Evolutionary conservation across 2,113 vertebrate species (phyloP), one percentile per base, ranked within the genome.

Genomic region (Zosterops lateralis): DNA sequence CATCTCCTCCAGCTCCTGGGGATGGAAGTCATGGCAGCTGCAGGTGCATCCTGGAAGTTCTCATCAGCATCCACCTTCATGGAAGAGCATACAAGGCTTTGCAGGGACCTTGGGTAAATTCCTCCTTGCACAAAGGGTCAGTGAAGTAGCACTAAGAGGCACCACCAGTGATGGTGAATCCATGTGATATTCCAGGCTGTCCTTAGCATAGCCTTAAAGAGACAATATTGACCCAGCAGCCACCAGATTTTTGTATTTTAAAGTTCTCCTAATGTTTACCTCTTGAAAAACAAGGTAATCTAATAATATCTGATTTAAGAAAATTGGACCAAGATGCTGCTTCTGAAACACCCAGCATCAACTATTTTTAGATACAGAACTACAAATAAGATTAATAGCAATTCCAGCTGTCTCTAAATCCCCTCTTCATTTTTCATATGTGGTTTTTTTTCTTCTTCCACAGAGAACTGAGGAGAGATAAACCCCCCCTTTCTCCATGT

Each of bases 11-110:
- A 98, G 96, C 16, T 71, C 70, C 95, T 97, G 97, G 17, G 97
- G 96, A 38, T 38, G 38, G 71, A 98, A 98, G 97, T 97, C 61
- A 98, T 58, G 5, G 98, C 97, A 15, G 96, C 97, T 84, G 61
- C 97, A 98, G 74, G 97, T 97, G 91, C 94, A 95, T 50, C 98
- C 96, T 22, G 86, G 96, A 47, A 98, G 65, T 81, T 98, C 98
- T 94, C 95, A 83, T 97, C 98, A 98, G 97, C 98, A 95, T 18
- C 97, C 98, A 66, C 97, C 98, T 11, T 89, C 79, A 56, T 95
- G 94, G 96, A 98, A 98, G 28, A 97, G 89, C 92, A 98, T 65
- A 38, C 97, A 97, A 44, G 96, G 95, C 36, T 97, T 97, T 58
- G 98, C 36, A 21, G 26, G 96, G 98, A 13, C 87, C 89, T 36